phyloP scores from a whole-genome alignment of 2,888 invertebrate genomes.

The Byasa hedistus region DNA sequence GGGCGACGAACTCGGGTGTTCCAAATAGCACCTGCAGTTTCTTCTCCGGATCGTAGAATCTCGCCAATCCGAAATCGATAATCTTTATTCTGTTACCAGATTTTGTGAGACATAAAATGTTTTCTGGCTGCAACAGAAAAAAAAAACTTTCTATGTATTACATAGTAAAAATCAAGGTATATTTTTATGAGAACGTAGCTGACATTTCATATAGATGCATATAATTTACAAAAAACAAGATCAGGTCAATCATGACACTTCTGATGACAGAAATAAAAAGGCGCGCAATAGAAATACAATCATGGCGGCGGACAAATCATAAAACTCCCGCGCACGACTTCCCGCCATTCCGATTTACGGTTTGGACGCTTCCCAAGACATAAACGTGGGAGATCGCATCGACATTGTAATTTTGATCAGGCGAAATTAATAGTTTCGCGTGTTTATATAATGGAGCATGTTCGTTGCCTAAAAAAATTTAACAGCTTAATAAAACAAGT shows the following conservation, averaged over 20 bases:
- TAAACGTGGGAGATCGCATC: slow-evolving; percentile 32
- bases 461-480: slow-evolving; percentile 21
- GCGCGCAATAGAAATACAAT: slow-evolving; percentile 43
- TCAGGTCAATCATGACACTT: slow-evolving; percentile 1
- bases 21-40: slow-evolving; percentile 97
- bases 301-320: slow-evolving; percentile 47
- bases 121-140: slow-evolving; percentile 89
- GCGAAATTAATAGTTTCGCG: slow-evolving; percentile 24
- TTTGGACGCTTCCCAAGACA: slow-evolving; percentile 64
- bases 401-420: slow-evolving; percentile 29
- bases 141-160: background rate
- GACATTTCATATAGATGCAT: background rate
- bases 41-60: slow-evolving; percentile 94
- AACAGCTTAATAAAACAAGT: background rate
- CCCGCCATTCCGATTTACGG: slow-evolving; percentile 70
- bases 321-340: slow-evolving; percentile 62
- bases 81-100: slow-evolving; percentile 99
- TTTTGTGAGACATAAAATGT: slow-evolving; percentile 96
- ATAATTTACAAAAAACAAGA: background rate
- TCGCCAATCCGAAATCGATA: slow-evolving; percentile 98
- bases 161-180: background rate
- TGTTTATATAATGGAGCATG: slow-evolving; percentile 29
- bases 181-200: background rate
- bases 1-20: slow-evolving; percentile 99
- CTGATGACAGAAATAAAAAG: slow-evolving; percentile 35